phyloP scores from a whole-genome alignment of 2,113 vertebrate genomes.

The Odocoileus hemionus region DNA sequence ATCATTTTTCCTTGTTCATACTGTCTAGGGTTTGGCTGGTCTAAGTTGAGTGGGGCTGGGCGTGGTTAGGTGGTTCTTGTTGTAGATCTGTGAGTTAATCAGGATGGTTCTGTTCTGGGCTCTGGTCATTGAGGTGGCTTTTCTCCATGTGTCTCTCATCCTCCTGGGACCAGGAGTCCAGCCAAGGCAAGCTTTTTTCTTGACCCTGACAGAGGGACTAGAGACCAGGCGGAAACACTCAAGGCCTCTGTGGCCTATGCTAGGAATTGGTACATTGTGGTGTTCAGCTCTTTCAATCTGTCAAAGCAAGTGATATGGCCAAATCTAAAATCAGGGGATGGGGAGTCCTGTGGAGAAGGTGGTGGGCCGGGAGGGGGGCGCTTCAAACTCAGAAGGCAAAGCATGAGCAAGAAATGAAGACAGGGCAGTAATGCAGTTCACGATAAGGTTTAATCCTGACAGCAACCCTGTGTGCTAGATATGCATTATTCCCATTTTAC shows the following conservation, averaged over 20 bases:
- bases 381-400: not conserved
- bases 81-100: not conserved
- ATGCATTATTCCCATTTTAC: not conserved
- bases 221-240: not conserved
- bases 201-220: not conserved
- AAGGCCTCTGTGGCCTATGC: not conserved
- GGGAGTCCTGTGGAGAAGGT: not conserved
- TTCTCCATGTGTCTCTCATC: not conserved
- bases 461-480: fast-evolving
- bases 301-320: not conserved
- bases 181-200: not conserved
- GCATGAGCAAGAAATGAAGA: not conserved
- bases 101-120: not conserved
- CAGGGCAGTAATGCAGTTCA: not conserved
- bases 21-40: not conserved
- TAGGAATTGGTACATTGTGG: not conserved
- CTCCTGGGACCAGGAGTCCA: not conserved
- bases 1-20: not conserved
- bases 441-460: not conserved
- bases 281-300: not conserved
- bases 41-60: not conserved
- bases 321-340: not conserved
- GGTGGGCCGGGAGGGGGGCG: not conserved
- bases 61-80: not conserved
- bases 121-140: not conserved